phyloP scores from a whole-genome alignment of 2,888 invertebrate genomes.

The Saturnia pavonia region DNA sequence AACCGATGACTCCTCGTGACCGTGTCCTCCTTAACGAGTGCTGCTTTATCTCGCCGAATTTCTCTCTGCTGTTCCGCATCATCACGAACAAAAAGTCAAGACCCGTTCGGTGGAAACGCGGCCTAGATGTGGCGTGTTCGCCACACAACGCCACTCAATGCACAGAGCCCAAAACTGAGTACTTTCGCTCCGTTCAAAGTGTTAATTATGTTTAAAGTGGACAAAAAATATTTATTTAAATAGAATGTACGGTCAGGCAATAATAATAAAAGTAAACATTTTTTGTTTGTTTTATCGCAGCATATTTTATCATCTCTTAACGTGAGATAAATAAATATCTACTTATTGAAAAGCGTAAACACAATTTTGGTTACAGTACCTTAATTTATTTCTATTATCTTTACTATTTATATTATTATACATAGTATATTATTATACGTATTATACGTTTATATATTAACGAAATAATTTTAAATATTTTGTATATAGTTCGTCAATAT shows the following conservation, averaged over 20 bases:
- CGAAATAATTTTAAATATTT: too few species aligned
- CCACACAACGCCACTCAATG: slow-evolving; percentile 45
- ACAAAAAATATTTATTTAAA: slow-evolving; percentile 45
- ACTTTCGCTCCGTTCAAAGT: slow-evolving; percentile 47
- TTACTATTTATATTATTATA: too few species aligned
- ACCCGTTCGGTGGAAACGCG: slow-evolving; percentile 73
- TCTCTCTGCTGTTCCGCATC: slow-evolving; percentile 79
- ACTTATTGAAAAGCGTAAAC: background rate
- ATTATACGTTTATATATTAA: too few species aligned
- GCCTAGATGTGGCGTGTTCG: slow-evolving; percentile 66
- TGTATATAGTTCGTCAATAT: too few species aligned
- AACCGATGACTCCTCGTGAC: slow-evolving; percentile 79
- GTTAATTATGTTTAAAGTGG: slow-evolving; percentile 52
- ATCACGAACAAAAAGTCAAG: slow-evolving; percentile 77
- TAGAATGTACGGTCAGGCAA: slow-evolving; percentile 37
- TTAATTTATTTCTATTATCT: too few species aligned
- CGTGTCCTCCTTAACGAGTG: slow-evolving; percentile 75
- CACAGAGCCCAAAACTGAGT: slow-evolving; percentile 41
- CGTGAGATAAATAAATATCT: background rate
- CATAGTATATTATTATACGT: too few species aligned
- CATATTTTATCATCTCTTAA: slow-evolving; percentile 13
- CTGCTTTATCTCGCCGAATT: slow-evolving; percentile 77
- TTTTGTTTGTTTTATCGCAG: slow-evolving; percentile 21
- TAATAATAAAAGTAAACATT: slow-evolving; percentile 33
- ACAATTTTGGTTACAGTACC: too few species aligned